A percentile compares a stretch with the other conserved stretches of the same genome.
These are phyloP conservation scores for Lepidocolaptes lacrymiger DNA, from an alignment of 2,797 vertebrate species.

Conservation along the genomic window DNA sequence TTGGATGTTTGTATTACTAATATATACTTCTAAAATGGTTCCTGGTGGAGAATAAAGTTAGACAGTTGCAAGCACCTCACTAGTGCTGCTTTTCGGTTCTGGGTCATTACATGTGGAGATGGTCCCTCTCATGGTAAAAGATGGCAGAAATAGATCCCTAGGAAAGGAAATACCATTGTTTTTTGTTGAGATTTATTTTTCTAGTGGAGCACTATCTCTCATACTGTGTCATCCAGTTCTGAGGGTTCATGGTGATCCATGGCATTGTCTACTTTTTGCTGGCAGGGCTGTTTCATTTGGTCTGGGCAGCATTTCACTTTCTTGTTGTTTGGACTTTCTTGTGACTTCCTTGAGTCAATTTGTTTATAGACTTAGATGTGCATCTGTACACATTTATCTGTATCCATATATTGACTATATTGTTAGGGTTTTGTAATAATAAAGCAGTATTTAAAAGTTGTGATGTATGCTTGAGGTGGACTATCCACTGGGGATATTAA, in stretches of 20 bases:
- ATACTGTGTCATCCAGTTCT: neutral
- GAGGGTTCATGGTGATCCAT: neutral
- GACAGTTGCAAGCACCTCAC: neutral
- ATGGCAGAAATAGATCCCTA: neutral
- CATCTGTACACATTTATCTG: fast-evolving
- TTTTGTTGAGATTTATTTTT: neutral
- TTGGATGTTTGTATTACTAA: neutral
- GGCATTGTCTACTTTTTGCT: neutral
- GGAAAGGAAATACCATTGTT: neutral
- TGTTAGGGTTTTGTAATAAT: neutral
- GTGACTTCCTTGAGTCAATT: neutral
- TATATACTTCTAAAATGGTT: neutral
- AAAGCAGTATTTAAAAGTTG: neutral
- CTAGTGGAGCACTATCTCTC: neutral
- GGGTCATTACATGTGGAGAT: neutral
- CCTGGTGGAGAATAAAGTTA: neutral
- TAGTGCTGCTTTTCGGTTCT: neutral
- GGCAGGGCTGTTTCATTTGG: neutral
- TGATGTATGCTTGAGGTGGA: neutral
- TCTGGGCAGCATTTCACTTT: neutral
- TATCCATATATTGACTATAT: fast-evolving
- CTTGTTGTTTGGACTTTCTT: neutral
- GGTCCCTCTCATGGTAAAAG: neutral
- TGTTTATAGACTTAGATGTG: fast-evolving
- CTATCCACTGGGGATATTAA: neutral